phyloP scores from a whole-genome alignment of 2,797 vertebrate genomes.

The Hemitrygon akajei region DNA sequence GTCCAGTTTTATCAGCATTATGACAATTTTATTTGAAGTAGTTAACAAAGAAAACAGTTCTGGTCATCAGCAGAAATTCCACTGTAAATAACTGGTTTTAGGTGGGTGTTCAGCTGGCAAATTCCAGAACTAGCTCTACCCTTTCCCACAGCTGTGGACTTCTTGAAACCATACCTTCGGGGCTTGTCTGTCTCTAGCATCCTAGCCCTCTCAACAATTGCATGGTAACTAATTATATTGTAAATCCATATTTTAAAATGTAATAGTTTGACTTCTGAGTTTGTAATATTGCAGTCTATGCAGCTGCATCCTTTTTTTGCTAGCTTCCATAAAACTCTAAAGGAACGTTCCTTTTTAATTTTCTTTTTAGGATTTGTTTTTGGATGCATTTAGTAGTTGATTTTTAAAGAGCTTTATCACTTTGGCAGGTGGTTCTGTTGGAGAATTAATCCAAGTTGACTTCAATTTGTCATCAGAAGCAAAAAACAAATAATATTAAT shows the following conservation, averaged over 20 bases:
- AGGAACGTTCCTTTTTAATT: neutral
- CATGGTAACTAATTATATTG: neutral
- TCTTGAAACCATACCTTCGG: neutral
- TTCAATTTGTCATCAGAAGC: neutral
- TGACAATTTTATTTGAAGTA: neutral
- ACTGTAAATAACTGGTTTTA: no score
- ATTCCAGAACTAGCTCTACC: neutral
- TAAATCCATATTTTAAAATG: neutral
- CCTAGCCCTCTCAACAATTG: neutral
- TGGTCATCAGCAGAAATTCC: neutral
- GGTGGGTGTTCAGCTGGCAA: neutral
- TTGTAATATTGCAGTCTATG: no score
- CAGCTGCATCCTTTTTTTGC: neutral
- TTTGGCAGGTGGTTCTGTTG: neutral
- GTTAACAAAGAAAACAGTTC: neutral
- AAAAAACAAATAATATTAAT: neutral
- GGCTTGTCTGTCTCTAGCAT: neutral
- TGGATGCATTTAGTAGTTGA: neutral
- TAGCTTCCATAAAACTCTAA: neutral
- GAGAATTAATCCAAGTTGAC: constrained; percentile 9
- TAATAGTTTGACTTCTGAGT: neutral
- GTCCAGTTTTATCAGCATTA: neutral
- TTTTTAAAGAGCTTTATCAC: neutral
- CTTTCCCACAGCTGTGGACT: no score
- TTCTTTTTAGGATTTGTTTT: neutral